phyloP scores from a whole-genome alignment of 2,113 vertebrate species.

The Phrynocephalus versicolor region DNA sequence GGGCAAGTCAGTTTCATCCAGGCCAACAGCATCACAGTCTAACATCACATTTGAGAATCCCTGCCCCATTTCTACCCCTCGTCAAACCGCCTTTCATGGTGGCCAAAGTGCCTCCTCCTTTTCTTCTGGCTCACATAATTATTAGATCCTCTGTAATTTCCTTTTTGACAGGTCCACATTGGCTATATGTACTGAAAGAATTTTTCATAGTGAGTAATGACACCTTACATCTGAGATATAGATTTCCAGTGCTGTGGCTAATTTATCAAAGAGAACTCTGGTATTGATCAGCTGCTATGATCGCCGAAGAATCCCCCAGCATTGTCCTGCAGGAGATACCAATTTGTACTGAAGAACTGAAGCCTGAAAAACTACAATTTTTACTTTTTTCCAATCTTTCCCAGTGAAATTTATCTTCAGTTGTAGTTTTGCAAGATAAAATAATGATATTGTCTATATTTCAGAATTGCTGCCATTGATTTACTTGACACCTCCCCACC shows the following conservation, averaged over 20 bases:
- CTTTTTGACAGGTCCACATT: constrained; percentile 34
- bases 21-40: background rate
- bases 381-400: constrained; percentile 16
- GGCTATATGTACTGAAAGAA: constrained; percentile 41
- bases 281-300: constrained; percentile 55
- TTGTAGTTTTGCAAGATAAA: constrained; percentile 28
- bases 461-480: constrained; percentile 22
- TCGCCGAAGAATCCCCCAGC: constrained; percentile 39
- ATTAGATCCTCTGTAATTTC: constrained; percentile 42
- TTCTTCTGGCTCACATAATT: constrained; percentile 34
- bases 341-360: constrained; percentile 33
- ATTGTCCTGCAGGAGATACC: background rate
- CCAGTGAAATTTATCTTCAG: constrained; percentile 28
- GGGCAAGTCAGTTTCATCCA: constrained; percentile 1
- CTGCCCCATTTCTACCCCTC: background rate
- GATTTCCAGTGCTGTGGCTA: constrained; percentile 52
- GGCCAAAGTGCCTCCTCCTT: background rate
- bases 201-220: constrained; percentile 23
- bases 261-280: constrained; percentile 57
- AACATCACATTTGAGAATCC: background rate
- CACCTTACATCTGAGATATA: constrained; percentile 37
- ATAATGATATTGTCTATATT: background rate
- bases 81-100: background rate
- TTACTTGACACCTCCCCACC: constrained; percentile 22
- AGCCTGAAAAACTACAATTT: constrained; percentile 4